Base-by-base conservation (phyloP, 2,113 vertebrate genomes). In the Anseranas semipalmata region DNA sequence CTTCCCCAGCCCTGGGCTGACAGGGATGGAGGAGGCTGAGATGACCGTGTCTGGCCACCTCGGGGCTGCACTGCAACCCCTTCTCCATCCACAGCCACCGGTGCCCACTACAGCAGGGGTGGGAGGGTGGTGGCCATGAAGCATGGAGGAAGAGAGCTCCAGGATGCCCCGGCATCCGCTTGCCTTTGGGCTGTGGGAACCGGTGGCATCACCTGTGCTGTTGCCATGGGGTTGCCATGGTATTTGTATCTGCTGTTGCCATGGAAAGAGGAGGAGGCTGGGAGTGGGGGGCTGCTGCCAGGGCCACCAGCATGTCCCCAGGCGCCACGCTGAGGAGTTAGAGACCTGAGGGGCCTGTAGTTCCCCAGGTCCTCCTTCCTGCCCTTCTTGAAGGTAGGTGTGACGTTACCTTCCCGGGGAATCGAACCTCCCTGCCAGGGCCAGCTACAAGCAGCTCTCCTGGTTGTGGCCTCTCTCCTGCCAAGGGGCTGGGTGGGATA, bases 161-260 rank as follows among this genome's bases (percentile, higher is more conserved):
- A 12, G 48, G n/a, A 43, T 2, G 4, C 39, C 21, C 1, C 1
- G n/a, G 48, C 28, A 75, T 21, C 32, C n/a, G 0, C 50, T 65
- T 20, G 2, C 60, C 55, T 85, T 68, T 35, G 1, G 66, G 46
- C 39, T 67, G 63, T 32, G 45, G 66, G 63, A 85, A 33, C 89
- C 33, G 32, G 45, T 72, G 93, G 75, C 75, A 60, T 85, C 8
- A 89, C 70, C 75, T 59, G 43, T 66, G 74, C 85, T 55, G 93
- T 92, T 95, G 80, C 81, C 75, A 89, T 85, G 85, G 89, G 89
- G 89, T 94, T 94, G 89, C 85, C 89, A 92, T 89, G 93, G 93
- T 24, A 52, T 81, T 89, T 76, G 75, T 80, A 27, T 76, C 59
- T 53, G 35, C 1, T 2, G 85, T 86, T 92, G 41, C 76, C 85